Evolutionary conservation across 2,888 invertebrate genomes (phyloP), one percentile per base, ranked within the genome.

Genomic region (Carpatolechia fugitivella): DNA sequence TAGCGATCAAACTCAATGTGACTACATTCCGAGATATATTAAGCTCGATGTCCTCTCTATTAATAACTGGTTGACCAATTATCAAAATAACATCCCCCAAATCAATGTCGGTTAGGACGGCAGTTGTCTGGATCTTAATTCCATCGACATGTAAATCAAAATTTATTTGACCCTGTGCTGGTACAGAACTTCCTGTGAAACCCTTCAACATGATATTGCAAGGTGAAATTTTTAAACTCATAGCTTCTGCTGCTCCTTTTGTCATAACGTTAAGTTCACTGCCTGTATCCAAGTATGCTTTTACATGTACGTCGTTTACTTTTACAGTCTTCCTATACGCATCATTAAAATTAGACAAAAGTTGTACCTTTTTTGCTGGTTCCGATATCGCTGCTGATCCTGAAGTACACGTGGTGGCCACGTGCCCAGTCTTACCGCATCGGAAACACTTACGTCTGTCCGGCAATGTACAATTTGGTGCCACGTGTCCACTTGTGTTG

Each of bases 261-360:
- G 18, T 13, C 40, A 40, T 40, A n/a, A 40, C 40, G 10, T 40
- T 40, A 6, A 40, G 16, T 10, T 40, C 40, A 18, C 40, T 40
- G 14, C 40, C 40, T 3, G 40, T 16, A 16, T 40, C 40, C 7
- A 40, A 40, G 16, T 40, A 40, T 8, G 16, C 16, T 10, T 40
- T 60, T 52, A 60, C 57, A 47, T 57, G 54, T 56, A 51, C 54
- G 57, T 56, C 59, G 24, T 46, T 46, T 1, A 46, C 24, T 8
- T 46, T 40, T 3, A 16, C 40, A 3, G 40, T 40, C 16, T 40
- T 40, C 13, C 14, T 40, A 14, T 40, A 40, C 7, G 16, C 40
- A 40, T 40, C 40, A 13, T 14, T 40, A 7, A 40, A 14, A 14
- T 40, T 40, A 5, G 40, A 40, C 3, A 40, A n/a, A 16, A 40